These are phyloP conservation scores for Yasuhikotakia modesta DNA, from an alignment of 2,797 vertebrate genomes.

Conservation along the genomic window DNA sequence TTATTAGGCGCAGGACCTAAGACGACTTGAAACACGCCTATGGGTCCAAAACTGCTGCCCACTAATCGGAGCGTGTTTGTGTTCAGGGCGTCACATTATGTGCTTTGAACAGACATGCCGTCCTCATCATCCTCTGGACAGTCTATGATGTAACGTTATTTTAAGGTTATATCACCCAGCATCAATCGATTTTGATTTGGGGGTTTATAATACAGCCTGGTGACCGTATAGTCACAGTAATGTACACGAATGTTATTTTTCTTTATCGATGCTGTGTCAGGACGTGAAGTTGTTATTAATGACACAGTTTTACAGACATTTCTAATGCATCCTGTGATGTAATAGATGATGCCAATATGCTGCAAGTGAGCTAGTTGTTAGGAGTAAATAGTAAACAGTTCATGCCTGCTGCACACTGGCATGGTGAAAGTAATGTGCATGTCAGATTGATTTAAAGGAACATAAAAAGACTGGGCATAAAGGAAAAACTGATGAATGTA, in stretches of 20 bases:
- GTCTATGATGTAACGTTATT: slow-evolving; percentile 36
- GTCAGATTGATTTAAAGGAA: background rate
- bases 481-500: slow-evolving; percentile 23
- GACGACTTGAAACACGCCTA: background rate
- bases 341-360: background rate
- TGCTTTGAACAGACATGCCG: background rate
- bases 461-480: slow-evolving; percentile 20
- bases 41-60: background rate
- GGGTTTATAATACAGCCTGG: background rate
- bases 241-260: no score
- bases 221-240: no score
- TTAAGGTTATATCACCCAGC: background rate
- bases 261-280: background rate
- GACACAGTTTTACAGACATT: background rate
- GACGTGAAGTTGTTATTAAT: background rate
- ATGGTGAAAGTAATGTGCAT: background rate
- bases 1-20: background rate
- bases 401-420: background rate
- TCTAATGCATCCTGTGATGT: slow-evolving; percentile 19
- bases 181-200: slow-evolving; percentile 7
- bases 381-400: background rate
- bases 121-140: slow-evolving; percentile 17
- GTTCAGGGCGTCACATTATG: slow-evolving; percentile 15
- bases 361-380: background rate
- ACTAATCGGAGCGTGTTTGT: background rate